These are phyloP conservation scores for Pterocles gutturalis DNA, from an alignment of 2,113 vertebrate species.

Conservation along the genomic window DNA sequence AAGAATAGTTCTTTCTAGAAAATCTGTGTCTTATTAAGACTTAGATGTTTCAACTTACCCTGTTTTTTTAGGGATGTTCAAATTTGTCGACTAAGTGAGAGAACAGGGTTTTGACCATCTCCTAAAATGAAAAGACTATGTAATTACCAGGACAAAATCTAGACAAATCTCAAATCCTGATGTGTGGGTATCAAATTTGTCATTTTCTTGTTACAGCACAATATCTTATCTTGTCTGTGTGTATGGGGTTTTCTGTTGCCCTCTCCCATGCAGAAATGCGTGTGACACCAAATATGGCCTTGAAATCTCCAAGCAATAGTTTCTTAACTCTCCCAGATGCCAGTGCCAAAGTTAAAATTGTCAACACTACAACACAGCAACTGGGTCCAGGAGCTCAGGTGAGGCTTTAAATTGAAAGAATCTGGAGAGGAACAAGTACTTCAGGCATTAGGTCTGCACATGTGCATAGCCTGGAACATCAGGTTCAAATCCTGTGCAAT, in stretches of 20 bases:
- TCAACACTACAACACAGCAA: not conserved
- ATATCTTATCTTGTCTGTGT: not conserved
- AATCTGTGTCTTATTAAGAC: not conserved
- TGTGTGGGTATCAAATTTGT: not conserved
- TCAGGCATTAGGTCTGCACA: not conserved
- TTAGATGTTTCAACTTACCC: not conserved
- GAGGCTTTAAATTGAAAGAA: not conserved
- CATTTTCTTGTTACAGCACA: not conserved
- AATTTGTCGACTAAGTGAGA: not conserved
- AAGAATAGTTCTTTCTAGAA: not conserved
- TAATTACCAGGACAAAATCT: not conserved
- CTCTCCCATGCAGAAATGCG: not conserved
- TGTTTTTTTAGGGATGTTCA: not conserved
- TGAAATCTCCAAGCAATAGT: not conserved
- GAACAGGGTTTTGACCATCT: not conserved
- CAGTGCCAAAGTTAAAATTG: not conserved
- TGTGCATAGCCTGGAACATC: not conserved
- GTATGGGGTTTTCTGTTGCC: not conserved
- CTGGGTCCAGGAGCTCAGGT: slow-evolving; percentile 33
- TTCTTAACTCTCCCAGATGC: not conserved
- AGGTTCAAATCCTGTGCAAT: not conserved
- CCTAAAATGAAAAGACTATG: not conserved
- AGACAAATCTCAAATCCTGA: not conserved
- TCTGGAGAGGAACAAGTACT: not conserved
- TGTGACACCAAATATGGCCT: not conserved